These are phyloP conservation scores for Chaetops frenatus DNA, from an alignment of 2,113 vertebrate species.

Conservation along the genomic window DNA sequence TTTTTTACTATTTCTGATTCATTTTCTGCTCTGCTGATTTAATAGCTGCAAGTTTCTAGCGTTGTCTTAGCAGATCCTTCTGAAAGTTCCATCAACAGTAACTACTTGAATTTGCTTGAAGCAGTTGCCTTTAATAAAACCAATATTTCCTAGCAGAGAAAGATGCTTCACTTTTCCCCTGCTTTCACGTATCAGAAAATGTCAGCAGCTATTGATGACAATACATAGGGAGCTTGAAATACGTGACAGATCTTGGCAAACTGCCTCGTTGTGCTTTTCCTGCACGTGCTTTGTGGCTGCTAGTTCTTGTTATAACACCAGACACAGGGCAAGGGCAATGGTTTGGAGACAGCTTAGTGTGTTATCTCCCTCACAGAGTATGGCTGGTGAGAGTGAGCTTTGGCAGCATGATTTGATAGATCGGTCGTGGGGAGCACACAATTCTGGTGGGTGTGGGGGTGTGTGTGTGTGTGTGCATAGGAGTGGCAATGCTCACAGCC, in stretches of 20 bases:
- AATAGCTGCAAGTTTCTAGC: conserved; percentile 37
- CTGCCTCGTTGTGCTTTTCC: not conserved
- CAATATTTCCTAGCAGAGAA: not conserved
- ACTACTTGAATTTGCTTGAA: not conserved
- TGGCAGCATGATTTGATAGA: not conserved
- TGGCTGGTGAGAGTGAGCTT: not conserved
- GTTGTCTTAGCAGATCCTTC: conserved; percentile 17
- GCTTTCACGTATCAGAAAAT: not conserved
- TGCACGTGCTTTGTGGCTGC: not conserved
- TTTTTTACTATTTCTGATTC: conserved; percentile 40
- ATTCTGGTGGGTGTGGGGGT: accelerated
- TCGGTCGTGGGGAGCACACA: not conserved
- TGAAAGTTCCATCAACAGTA: not conserved
- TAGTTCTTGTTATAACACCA: not conserved
- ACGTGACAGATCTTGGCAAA: not conserved
- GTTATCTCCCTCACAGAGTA: not conserved
- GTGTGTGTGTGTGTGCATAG: no score
- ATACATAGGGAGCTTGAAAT: not conserved
- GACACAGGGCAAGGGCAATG: not conserved
- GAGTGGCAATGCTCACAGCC: not conserved
- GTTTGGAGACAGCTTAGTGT: not conserved
- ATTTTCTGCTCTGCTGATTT: conserved; percentile 67
- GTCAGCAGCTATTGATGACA: not conserved
- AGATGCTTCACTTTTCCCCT: not conserved
- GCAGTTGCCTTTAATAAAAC: not conserved